A percentile compares a stretch with the other conserved stretches of the same genome.
Conservation (phyloP, 2,888 invertebrate genomes). For the Lithophane leautieri region DNA sequence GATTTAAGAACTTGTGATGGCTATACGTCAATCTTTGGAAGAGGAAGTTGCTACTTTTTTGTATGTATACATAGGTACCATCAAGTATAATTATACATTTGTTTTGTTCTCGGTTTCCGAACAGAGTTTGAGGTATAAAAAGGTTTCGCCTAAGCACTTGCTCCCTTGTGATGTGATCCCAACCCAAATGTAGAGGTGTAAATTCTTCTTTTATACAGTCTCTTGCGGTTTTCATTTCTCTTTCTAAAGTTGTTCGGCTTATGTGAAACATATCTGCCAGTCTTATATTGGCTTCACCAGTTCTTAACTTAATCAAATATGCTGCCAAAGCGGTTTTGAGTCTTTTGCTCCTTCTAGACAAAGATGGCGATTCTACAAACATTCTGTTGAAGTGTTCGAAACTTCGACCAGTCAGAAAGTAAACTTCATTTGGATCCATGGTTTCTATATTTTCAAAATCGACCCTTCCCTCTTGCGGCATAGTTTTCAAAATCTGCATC, state of each 20-base stretch:
- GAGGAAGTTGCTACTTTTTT: slow-evolving; percentile 8
- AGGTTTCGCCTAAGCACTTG: too few relatives aligned
- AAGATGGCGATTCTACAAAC: slow-evolving; percentile 15
- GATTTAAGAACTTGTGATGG: slow-evolving; percentile 5
- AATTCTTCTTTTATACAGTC: slow-evolving; percentile 14
- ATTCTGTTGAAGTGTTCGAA: slow-evolving; percentile 16
- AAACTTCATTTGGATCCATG: slow-evolving; percentile 18
- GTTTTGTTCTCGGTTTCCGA: neutral
- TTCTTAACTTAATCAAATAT: slow-evolving; percentile 1
- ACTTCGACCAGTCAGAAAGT: slow-evolving; percentile 16
- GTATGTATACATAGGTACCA: neutral
- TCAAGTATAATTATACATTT: neutral
- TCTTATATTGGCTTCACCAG: slow-evolving; percentile 1
- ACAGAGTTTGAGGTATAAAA: neutral
- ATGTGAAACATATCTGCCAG: neutral
- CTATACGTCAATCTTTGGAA: slow-evolving; percentile 10
- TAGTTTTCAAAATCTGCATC: slow-evolving; percentile 15
- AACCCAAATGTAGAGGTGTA: slow-evolving; percentile 14
- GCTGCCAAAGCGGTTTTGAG: neutral
- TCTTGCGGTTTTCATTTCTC: slow-evolving; percentile 6
- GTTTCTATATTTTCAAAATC: slow-evolving; percentile 19
- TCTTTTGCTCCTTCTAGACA: neutral
- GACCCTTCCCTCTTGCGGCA: slow-evolving; percentile 11
- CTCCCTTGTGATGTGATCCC: neutral
- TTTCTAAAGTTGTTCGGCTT: too few relatives aligned